phyloP scores from a whole-genome alignment of 2,113 vertebrate genomes.

The Mesembrinibis cayennensis region DNA sequence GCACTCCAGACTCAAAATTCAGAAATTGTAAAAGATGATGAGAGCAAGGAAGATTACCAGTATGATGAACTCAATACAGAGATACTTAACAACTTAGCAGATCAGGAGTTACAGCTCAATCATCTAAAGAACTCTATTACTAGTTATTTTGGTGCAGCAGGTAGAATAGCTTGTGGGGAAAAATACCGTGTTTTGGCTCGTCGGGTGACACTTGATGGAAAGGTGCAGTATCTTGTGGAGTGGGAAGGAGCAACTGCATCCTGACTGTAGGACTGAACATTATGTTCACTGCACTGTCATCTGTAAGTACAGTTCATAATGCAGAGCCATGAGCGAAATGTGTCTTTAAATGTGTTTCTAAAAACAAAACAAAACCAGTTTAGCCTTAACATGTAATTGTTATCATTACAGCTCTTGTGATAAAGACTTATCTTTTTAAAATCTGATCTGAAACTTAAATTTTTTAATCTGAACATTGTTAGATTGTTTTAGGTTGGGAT shows the following conservation, averaged over 20 bases:
- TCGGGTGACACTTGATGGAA: constrained; percentile 93
- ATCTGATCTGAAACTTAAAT: constrained; percentile 76
- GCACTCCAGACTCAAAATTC: constrained; percentile 88
- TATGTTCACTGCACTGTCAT: constrained; percentile 78
- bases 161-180: constrained; percentile 96
- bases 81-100: constrained; percentile 90
- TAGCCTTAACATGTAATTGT: constrained; percentile 80
- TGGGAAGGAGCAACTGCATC: constrained; percentile 99
- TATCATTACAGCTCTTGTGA: constrained; percentile 76
- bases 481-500: constrained; percentile 78
- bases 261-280: constrained; percentile 80
- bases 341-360: constrained; percentile 68
- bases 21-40: constrained; percentile 84
- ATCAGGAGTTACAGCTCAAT: constrained; percentile 91
- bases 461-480: constrained; percentile 79
- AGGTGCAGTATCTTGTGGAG: constrained; percentile 98
- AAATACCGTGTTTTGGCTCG: constrained; percentile 95
- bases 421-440: constrained; percentile 79
- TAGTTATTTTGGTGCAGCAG: constrained; percentile 96
- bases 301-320: constrained; percentile 72
- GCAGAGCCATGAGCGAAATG: constrained; percentile 59
- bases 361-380: constrained; percentile 68
- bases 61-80: constrained; percentile 89
- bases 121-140: constrained; percentile 97
- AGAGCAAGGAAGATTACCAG: constrained; percentile 81